Percentiles rank a stretch among this genome's conserved stretches.
phyloP scores from a whole-genome alignment of 30 jellyfish, hydroid and myxozoan species.

The Aurelia coerulea region DNA sequence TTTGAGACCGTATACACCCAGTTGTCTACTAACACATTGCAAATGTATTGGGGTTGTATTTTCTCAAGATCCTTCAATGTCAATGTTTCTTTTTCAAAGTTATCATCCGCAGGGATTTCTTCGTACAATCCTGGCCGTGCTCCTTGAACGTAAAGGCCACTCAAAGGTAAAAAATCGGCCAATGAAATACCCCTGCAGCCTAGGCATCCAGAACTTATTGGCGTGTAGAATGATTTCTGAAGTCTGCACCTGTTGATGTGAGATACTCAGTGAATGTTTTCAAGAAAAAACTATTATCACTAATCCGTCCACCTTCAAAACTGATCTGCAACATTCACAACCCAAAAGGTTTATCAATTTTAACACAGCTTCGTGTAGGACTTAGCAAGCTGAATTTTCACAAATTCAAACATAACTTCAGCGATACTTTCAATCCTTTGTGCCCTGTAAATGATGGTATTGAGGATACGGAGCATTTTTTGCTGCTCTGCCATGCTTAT shows the following conservation, averaged over 20 bases:
- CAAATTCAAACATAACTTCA: too few species aligned
- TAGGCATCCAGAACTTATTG: conserved; percentile 55
- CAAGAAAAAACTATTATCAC: too few species aligned
- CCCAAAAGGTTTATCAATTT: too few species aligned
- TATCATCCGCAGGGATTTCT: neutral
- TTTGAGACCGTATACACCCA: conserved; percentile 42
- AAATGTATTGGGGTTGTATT: conserved; percentile 54
- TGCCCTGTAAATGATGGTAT: too few species aligned
- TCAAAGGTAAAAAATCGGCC: conserved; percentile 60
- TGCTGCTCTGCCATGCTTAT: too few species aligned
- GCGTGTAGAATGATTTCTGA: conserved; percentile 74
- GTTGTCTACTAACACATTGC: conserved; percentile 75
- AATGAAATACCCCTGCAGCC: conserved; percentile 73
- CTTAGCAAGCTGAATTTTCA: too few species aligned
- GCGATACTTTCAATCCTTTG: too few species aligned
- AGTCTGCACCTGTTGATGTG: conserved; percentile 47
- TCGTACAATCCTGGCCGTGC: conserved; percentile 19
- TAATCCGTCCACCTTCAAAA: too few species aligned
- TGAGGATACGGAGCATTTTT: too few species aligned
- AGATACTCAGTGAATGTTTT: too few species aligned
- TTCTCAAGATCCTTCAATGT: conserved; percentile 54
- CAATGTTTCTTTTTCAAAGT: conserved; percentile 15
- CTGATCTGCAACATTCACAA: too few species aligned
- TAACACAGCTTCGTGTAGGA: too few species aligned
- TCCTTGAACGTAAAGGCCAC: neutral